Evolutionary conservation across 2,888 invertebrate species (phyloP).

Genomic region (Athetis lepigone): DNA sequence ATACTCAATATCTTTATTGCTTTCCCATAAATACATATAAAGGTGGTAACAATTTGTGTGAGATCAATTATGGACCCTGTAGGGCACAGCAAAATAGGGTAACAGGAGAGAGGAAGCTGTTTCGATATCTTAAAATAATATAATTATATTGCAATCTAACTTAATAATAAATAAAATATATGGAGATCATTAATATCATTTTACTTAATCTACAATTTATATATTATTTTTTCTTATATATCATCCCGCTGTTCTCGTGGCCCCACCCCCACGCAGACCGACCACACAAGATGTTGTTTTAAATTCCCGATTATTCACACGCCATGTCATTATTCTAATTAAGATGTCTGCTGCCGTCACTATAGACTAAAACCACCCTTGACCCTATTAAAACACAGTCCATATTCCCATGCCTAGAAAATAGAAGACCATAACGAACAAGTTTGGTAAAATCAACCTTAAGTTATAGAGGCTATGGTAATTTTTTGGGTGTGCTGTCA

Average conservation of each 20-base stretch:
- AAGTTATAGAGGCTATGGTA: fast-evolving
- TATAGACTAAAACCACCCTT: conserved; percentile 19
- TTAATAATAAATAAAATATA: no score
- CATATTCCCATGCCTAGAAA: conserved; percentile 15
- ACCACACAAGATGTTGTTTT: conserved; percentile 66
- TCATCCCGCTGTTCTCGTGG: conserved; percentile 26
- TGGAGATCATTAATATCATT: no score
- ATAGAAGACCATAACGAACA: not conserved
- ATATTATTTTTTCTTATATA: no score
- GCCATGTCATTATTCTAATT: conserved; percentile 72
- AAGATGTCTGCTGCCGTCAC: conserved; percentile 58
- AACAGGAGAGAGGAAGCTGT: no score
- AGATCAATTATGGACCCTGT: no score
- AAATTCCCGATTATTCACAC: conserved; percentile 70
- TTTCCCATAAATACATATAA: no score
- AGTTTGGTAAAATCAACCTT: conserved; percentile 17
- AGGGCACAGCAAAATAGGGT: no score
- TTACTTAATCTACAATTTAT: no score
- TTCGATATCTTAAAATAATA: no score
- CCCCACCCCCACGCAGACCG: conserved; percentile 50
- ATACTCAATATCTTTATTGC: no score
- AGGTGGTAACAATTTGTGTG: no score
- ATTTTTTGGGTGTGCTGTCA: conserved; percentile 10
- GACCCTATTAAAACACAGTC: fast-evolving
- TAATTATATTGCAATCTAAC: no score